A percentile compares a stretch with the other conserved stretches of the same genome.
Conservation (phyloP, 2,888 invertebrate species). For the Acronicta leporina region DNA sequence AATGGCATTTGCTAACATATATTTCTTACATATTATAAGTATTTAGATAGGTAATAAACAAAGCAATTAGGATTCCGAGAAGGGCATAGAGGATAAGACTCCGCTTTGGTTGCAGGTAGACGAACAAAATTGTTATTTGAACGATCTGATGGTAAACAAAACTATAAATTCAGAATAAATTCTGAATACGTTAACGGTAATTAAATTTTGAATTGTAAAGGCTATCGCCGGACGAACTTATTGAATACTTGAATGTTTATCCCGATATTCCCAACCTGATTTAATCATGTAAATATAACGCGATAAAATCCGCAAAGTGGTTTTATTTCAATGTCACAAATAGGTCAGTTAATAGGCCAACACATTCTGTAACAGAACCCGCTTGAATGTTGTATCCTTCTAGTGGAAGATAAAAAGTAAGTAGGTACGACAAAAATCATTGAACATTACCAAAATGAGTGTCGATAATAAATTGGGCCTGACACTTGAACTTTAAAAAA, state of each 20-base stretch:
- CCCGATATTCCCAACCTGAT: too few species aligned
- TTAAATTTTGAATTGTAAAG: constrained; percentile 24
- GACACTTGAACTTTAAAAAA: too few species aligned
- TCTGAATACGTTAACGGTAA: background rate
- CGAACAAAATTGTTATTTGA: constrained; percentile 26
- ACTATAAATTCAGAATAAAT: constrained; percentile 34
- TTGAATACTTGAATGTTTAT: too few species aligned
- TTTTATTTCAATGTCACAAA: too few species aligned
- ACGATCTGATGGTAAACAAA: constrained; percentile 18
- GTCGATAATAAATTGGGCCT: too few species aligned
- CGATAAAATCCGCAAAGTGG: too few species aligned
- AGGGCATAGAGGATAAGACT: constrained; percentile 32
- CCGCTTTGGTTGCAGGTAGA: constrained; percentile 41
- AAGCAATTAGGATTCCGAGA: constrained; percentile 44
- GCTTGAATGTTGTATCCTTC: background rate
- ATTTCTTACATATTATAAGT: background rate
- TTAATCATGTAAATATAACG: too few species aligned
- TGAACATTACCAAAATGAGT: too few species aligned
- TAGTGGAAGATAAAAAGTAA: too few species aligned
- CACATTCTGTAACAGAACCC: background rate
- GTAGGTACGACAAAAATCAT: too few species aligned
- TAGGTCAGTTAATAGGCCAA: background rate
- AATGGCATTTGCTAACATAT: constrained; percentile 4
- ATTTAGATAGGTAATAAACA: constrained; percentile 19
- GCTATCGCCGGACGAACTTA: too few species aligned